Evolutionary conservation across 2,113 vertebrate species (phyloP).

Genomic region (Rostratula benghalensis): DNA sequence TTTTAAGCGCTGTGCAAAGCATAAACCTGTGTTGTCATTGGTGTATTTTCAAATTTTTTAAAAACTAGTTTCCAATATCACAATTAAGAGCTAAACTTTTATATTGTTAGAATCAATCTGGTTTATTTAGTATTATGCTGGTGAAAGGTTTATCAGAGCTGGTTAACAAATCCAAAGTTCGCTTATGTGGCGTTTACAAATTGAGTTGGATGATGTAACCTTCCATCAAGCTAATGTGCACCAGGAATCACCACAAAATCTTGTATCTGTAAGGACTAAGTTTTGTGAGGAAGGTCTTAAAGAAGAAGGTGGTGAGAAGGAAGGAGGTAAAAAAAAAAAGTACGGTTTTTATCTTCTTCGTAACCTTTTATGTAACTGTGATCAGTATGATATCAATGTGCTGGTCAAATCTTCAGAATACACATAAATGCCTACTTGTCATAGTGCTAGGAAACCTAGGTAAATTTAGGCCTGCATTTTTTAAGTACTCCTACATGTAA

Average conservation of each 20-base stretch:
- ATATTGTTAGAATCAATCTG: background rate
- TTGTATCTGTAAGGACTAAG: background rate
- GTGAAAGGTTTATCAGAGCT: background rate
- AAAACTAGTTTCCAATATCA: background rate
- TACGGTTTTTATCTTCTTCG: background rate
- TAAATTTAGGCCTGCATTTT: background rate
- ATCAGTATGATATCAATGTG: background rate
- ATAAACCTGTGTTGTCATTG: background rate
- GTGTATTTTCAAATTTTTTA: background rate
- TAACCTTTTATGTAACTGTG: background rate
- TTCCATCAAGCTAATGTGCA: background rate
- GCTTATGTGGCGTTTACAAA: background rate
- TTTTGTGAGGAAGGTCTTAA: background rate
- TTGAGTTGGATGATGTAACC: background rate
- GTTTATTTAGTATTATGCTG: background rate
- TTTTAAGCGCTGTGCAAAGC: background rate
- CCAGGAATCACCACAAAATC: background rate
- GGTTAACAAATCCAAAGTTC: background rate
- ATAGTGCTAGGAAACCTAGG: background rate
- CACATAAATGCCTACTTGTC: background rate
- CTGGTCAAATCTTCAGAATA: background rate
- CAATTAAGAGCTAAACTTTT: background rate
- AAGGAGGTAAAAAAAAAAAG: background rate
- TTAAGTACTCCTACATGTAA: background rate
- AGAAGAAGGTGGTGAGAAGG: fast-evolving